Base-by-base conservation (phyloP, 2,113 vertebrate species). In the Zingel zingel region DNA sequence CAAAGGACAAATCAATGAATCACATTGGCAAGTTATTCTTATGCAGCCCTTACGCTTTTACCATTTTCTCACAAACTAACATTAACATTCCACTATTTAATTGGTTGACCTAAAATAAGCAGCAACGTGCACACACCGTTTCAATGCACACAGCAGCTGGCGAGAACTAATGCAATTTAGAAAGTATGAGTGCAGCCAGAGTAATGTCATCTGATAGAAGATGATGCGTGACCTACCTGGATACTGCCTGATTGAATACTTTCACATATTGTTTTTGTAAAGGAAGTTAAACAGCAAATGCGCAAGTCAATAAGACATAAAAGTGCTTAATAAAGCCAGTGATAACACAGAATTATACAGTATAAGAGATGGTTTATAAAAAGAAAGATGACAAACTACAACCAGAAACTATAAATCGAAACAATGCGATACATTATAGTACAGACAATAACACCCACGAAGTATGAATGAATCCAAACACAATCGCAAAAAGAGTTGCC, bases 221-320 rank as follows among this genome's bases (percentile, higher is more conserved):
- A 45, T 11, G 16, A 5, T 33, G 59, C 15, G 2, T 27, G 12
- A 63, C 48, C 14, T 56, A 74, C 48, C 64, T 69, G 64, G 23
- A 70, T 25, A 6, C 65, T 23, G 67, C 48, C 69, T 54, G 53
- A 30, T 64, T 47, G 30, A 74, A 45, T 75, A 18, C n/a, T 8
- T 59, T 51, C 54, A 33, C 19, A 11, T 57, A 48, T 23, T n/a
- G 15, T 67, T 73, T 50, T 25, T n/a, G 21, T 25, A 6, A 27
- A 33, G 11, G 3, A 58, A 36, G 25, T 56, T 72, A 66, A 65
- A 48, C 25, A 67, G 76, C 13, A 79, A 19, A 75, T 57, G 36
- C 66, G 23, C 54, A 27, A 86, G 72, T 75, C 56, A 68, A 77
- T 73, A 75, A 75, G 76, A 59, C 33, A 79, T 50, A 12, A 45